Conservation (phyloP, 2,797 vertebrate genomes). For the Takifugu rubripes region DNA sequence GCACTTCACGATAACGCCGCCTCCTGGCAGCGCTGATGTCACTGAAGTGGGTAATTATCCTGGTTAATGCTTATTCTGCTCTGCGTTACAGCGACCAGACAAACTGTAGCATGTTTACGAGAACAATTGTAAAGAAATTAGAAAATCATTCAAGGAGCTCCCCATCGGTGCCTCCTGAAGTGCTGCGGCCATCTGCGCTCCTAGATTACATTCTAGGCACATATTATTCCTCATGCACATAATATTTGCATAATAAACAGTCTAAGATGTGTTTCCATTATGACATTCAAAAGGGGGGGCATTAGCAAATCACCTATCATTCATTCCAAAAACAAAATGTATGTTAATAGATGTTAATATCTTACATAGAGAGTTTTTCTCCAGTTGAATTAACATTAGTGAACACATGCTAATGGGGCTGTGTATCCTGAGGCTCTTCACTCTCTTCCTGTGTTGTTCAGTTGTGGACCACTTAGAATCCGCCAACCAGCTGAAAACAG, state of each 20-base stretch:
- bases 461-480: not conserved
- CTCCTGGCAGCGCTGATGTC: too few species aligned
- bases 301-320: not conserved
- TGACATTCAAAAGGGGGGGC: not conserved
- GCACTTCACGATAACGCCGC: too few species aligned
- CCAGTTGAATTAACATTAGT: slow-evolving; percentile 1
- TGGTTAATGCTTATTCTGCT: too few species aligned
- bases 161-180: not conserved
- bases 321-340: slow-evolving; percentile 5
- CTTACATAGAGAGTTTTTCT: slow-evolving; percentile 9
- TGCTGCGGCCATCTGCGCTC: not conserved
- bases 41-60: too few species aligned
- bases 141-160: not conserved
- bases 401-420: slow-evolving; percentile 5
- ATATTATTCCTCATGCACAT: slow-evolving; percentile 12
- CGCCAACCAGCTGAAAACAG: not conserved
- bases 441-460: slow-evolving; percentile 1
- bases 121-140: not conserved
- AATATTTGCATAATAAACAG: not conserved
- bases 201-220: not conserved
- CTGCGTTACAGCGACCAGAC: not conserved
- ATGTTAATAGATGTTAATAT: slow-evolving; percentile 13
- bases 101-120: not conserved
- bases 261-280: not conserved
- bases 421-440: not conserved